Base-by-base conservation (phyloP, 2,113 vertebrate genomes). In the Natator depressus region DNA sequence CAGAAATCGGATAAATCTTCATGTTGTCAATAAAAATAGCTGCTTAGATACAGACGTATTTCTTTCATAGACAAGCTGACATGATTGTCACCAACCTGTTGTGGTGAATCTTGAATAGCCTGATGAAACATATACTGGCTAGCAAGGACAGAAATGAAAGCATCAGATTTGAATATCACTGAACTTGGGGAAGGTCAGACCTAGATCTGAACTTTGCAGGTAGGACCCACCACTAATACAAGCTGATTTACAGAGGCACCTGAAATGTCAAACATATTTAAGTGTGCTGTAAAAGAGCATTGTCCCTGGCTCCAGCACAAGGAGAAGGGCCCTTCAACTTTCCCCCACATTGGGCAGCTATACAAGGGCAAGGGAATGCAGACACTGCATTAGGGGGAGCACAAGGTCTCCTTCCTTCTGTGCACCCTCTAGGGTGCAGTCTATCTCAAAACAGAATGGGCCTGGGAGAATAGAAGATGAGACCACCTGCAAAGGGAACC, bases 301-400 rank as follows among this genome's bases (percentile, higher is more conserved):
- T 78, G 53, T 80, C 62, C 49, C 78, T 55, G 17, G 27, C 85
- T 38, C 62, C 10, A 65, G 19, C 38, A 78, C 2, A 69, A 6
- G 7, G 76, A 82, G 16, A 13, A 88, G 76, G 85, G 65, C 31
- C 24, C 65, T n/a, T 91, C 53, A 29, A 50, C 38, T 49, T 25
- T 76, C 50, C 49, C 11, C 10, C 27, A 50, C 22, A 78, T 12
- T 19, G 4, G 49, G 20, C 16, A 85, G 49, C 8, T 31, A 62
- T 54, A 47, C 10, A 0, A 0, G 47, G 8, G 31, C 8, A 62
- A 84, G 47, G 7, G 46, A 50, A 50, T 13, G n/a, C 42, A 89
- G 53, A 49, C 24, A 27, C 72, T 59, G 9, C 27, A 29, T 81
- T 47, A 20, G 5, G 20, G 84, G 35, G 76, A 62, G 17, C 46